phyloP scores from a whole-genome alignment of 2,113 vertebrate genomes.

The Dasyurus viverrinus region DNA sequence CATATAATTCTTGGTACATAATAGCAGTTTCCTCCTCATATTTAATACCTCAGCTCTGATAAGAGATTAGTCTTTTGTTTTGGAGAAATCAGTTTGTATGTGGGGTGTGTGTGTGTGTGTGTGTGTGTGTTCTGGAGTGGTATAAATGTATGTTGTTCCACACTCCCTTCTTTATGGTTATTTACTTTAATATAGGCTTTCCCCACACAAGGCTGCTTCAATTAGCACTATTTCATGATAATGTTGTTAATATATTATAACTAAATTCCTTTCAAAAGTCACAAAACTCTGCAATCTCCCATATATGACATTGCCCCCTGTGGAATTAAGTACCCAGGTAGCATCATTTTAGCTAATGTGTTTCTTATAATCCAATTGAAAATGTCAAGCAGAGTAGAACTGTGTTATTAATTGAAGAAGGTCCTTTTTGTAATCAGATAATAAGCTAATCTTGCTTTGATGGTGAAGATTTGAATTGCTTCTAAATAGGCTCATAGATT shows the following conservation, averaged over 20 bases:
- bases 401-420: too few species aligned
- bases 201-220: neutral
- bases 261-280: neutral
- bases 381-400: neutral
- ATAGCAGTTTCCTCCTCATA: neutral
- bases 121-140: neutral
- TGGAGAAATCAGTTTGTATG: neutral
- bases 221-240: neutral
- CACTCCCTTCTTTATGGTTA: constrained; percentile 12
- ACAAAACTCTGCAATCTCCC: neutral
- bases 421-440: too few species aligned
- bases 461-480: too few species aligned
- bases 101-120: too few species aligned
- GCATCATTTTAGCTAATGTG: neutral
- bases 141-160: neutral
- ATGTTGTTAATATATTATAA: neutral
- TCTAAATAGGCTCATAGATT: too few species aligned
- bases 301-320: neutral
- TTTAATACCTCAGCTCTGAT: neutral
- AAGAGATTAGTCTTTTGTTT: neutral
- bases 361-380: neutral
- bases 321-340: neutral
- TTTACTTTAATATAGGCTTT: neutral
- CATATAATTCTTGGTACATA: neutral
- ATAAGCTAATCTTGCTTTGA: too few species aligned